Evolutionary conservation across 2,797 vertebrate species (phyloP).

Genomic region (Spatula clypeata): DNA sequence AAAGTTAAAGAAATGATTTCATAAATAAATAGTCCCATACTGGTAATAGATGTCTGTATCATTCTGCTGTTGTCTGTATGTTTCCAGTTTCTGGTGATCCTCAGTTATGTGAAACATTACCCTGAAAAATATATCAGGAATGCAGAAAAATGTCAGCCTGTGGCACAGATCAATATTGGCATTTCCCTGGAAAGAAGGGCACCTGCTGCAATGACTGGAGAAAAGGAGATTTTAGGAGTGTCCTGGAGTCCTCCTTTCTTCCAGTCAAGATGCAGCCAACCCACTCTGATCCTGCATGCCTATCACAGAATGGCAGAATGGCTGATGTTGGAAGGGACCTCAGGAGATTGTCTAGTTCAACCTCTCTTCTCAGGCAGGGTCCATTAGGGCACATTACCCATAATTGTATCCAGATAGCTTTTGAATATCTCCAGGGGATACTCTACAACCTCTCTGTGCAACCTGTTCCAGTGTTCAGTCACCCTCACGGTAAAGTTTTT

Average conservation of each 20-base stretch:
- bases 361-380: too few relatives aligned
- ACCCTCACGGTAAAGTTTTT: too few relatives aligned
- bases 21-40: not conserved
- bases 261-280: not conserved
- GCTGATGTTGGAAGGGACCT: too few relatives aligned
- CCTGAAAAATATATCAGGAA: not conserved
- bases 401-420: too few relatives aligned
- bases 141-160: not conserved
- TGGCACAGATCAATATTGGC: accelerated
- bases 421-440: too few relatives aligned
- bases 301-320: not conserved
- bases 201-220: not conserved
- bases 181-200: not conserved
- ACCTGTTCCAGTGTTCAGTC: too few relatives aligned
- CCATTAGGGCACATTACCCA: too few relatives aligned
- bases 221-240: not conserved
- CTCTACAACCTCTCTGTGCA: too few relatives aligned
- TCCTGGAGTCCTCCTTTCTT: not conserved
- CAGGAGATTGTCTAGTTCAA: too few relatives aligned
- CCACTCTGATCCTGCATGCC: not conserved
- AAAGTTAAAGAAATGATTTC: not conserved
- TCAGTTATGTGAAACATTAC: not conserved
- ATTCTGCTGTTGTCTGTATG: not conserved
- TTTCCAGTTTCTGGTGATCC: accelerated
- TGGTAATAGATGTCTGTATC: not conserved